Percentiles rank a stretch among this genome's conserved stretches.
Evolutionary conservation across 2,113 vertebrate species (phyloP).

Genomic region (Colossoma macropomum): DNA sequence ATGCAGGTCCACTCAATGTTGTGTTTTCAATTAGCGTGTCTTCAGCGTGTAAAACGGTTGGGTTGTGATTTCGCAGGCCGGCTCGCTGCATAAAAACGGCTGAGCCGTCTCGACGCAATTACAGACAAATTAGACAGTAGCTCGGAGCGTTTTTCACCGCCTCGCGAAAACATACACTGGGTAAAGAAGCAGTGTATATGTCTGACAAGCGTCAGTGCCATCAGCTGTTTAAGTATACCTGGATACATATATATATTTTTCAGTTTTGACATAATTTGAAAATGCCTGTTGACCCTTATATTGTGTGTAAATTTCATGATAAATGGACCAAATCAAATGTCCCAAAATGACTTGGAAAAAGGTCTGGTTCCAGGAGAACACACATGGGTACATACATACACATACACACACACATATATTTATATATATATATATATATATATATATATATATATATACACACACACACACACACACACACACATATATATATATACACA

Average conservation of each 20-base stretch:
- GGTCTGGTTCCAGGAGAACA: too few relatives aligned
- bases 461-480: too few relatives aligned
- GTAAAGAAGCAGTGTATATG: slow-evolving; percentile 47
- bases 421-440: too few relatives aligned
- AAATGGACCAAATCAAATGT: too few relatives aligned
- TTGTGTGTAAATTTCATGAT: too few relatives aligned
- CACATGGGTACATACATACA: too few relatives aligned
- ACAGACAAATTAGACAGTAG: slow-evolving; percentile 76
- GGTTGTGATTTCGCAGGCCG: slow-evolving; percentile 69
- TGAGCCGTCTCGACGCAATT: slow-evolving; percentile 75
- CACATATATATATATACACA: too few relatives aligned
- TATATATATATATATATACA: too few relatives aligned
- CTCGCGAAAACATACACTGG: slow-evolving; percentile 46
- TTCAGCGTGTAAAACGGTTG: slow-evolving; percentile 53
- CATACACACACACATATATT: too few relatives aligned
- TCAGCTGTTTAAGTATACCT: slow-evolving; percentile 45
- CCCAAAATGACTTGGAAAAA: too few relatives aligned
- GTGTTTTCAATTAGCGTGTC: slow-evolving; percentile 46
- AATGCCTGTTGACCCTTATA: too few relatives aligned
- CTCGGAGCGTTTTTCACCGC: slow-evolving; percentile 58
- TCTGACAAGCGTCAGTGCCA: slow-evolving; percentile 23
- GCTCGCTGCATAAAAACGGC: slow-evolving; percentile 63
- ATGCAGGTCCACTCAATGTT: neutral
- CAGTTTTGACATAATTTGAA: too few relatives aligned
- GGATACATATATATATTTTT: slow-evolving; percentile 1